Percentiles rank a stretch among this genome's conserved stretches.
phyloP scores from a whole-genome alignment of 2,113 vertebrate genomes.

The Aphyosemion australe region DNA sequence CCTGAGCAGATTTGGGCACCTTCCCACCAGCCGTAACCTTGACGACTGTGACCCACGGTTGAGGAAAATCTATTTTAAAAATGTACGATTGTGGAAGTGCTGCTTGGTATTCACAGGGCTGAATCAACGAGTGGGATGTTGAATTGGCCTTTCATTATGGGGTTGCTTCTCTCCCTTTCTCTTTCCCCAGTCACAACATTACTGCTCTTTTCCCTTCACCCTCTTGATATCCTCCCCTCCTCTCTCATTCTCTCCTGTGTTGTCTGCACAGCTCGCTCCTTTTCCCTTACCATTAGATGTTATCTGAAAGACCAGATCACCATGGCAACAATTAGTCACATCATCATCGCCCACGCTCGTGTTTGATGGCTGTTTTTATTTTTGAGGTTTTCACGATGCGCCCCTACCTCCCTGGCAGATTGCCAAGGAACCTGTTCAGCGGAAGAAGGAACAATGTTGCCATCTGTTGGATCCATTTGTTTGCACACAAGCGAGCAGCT shows the following conservation, averaged over 20 bases:
- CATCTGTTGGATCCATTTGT: slow-evolving; percentile 76
- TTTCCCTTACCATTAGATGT: slow-evolving; percentile 54
- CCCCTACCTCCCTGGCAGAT: slow-evolving; percentile 53
- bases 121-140: slow-evolving; percentile 48
- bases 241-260: neutral
- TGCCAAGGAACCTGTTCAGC: slow-evolving; percentile 58
- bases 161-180: slow-evolving; percentile 42
- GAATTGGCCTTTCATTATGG: slow-evolving; percentile 62
- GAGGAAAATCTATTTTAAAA: slow-evolving; percentile 49
- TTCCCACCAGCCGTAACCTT: slow-evolving; percentile 29
- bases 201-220: slow-evolving; percentile 32
- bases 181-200: slow-evolving; percentile 46
- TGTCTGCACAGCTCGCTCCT: slow-evolving; percentile 16
- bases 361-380: slow-evolving; percentile 76
- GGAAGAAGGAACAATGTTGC: slow-evolving; percentile 76
- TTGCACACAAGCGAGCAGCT: slow-evolving; percentile 41
- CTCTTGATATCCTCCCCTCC: neutral
- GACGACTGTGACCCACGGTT: slow-evolving; percentile 14
- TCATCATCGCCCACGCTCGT: slow-evolving; percentile 70
- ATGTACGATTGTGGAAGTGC: slow-evolving; percentile 35
- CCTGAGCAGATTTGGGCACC: slow-evolving; percentile 6
- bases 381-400: slow-evolving; percentile 57
- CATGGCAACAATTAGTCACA: slow-evolving; percentile 80
- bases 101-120: slow-evolving; percentile 47
- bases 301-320: slow-evolving; percentile 73